Base-by-base conservation (phyloP, 1,140 invertebrate genomes). In the Reticulitermes speratus region DNA sequence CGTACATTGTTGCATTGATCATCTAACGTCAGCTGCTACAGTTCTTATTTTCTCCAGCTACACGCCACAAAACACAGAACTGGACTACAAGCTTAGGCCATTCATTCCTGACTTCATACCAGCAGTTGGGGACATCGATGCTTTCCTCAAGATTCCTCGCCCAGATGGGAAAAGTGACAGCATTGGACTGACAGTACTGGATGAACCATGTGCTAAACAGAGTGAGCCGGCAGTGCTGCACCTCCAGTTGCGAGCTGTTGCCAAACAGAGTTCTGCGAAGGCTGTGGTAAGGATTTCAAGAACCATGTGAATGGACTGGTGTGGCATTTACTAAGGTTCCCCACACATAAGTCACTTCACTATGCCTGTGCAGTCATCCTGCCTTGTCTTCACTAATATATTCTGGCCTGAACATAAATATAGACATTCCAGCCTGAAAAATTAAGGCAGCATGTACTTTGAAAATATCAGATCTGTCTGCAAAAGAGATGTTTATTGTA, bases 81-180 rank as follows among this genome's bases (percentile, higher is more conserved):
- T 98, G 25, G 97, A 97, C 38, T 96, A 96, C 89, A 97, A 97
- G 89, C 92, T 99, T 87, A 95, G 96, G 88, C 98, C 98, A 1
- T 99, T 99, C 90, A 95, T 99, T 85, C 98, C 98, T 0, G 98
- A 99, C 89, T 99, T 96, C 91, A 97, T 99, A 88, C 98, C 99
- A 38, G 97, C 98, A 16, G 98, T 99, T 48, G 99, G 99, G 0
- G 98, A 99, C 90, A 98, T 99, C 89, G 98, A 99, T 91, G 98
- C 98, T 12, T 99, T 99, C 91, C 94, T 99, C 45, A 99, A 99
- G 92, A 95, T 99, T 6, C 92, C 94, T 32, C 93, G 96, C 38
- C 97, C 97, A 2, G 96, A 98, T 88, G 93, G 92, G 12, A 90
- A 95, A 82, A 92, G 93, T 14, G 94, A 96, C 69, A 93, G 94